Evolutionary conservation across 2,888 invertebrate genomes (phyloP), one percentile per base, ranked within the genome.

Genomic region (Nomada flava): DNA sequence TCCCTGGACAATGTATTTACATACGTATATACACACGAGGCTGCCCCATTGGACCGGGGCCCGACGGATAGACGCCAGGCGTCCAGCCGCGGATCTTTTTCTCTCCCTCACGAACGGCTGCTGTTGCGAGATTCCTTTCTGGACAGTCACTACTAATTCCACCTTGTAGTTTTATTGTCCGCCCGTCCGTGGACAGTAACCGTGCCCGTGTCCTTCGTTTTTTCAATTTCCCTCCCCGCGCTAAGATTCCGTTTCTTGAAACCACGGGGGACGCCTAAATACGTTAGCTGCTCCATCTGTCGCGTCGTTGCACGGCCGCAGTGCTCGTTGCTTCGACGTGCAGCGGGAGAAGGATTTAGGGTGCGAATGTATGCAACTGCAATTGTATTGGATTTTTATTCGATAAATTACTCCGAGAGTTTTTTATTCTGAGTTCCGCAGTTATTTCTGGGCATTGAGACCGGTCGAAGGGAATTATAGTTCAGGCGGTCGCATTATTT

Each of bases 1-100:
- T 82, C 77, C 70, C 75, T 76, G 89, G 89, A 90, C 88, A 91
- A 90, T 90, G 90, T 92, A 92, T 92, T 91, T 91, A 92, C 93
- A 93, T 93, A 91, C 91, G 91, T 91, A 89, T 90, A 89, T 89
- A 87, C 18, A 50, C 82, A n/a, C 79, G 85, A 36, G 62, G 71
- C 62, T 60, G 79, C 76, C 70, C 70, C 73, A 86, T 88, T 85
- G 85, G 82, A 13, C 68, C 82, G 57, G 67, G 85, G 83, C 84
- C 91, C 92, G 92, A 90, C 92, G 92, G 90, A 83, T 84, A 87
- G 89, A 91, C 89, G 90, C 89, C 88, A 85, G 87, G 81, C 89
- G 89, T 88, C 84, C 81, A 47, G 47, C 47, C 47, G 23, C 55
- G 29, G 42, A 59, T 42, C 52, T 60, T 70, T 59, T 63, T 73